Percentiles rank a stretch among this genome's conserved stretches.
These are phyloP conservation scores for Diadegma fenestrale DNA, from an alignment of 2,888 invertebrate genomes.

Conservation along the genomic window DNA sequence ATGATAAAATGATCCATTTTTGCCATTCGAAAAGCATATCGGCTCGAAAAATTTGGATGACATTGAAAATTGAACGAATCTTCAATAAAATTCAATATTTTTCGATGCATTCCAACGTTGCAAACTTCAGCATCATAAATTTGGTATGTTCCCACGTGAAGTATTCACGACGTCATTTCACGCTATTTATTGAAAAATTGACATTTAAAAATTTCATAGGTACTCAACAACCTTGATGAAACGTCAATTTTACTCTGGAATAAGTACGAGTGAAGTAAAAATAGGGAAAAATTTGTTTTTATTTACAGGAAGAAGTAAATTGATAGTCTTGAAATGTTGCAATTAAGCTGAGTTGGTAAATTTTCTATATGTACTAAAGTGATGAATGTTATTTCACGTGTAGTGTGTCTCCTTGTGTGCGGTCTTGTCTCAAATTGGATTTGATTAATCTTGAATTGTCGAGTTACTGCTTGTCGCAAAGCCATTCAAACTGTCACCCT, in stretches of 20 bases:
- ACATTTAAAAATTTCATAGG: no score
- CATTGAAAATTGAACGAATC: no score
- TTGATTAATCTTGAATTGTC: slow-evolving; percentile 55
- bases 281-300: not conserved
- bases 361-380: not conserved
- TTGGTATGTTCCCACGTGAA: no score
- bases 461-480: slow-evolving; percentile 37
- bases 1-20: no score
- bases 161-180: no score
- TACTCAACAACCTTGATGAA: no score
- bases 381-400: slow-evolving; percentile 28
- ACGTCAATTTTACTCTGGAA: not conserved
- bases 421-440: slow-evolving; percentile 54
- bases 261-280: not conserved
- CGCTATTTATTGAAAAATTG: no score
- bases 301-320: not conserved
- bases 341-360: not conserved
- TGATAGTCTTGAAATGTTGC: not conserved
- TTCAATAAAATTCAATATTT: no score
- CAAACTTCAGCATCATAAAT: no score
- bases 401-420: slow-evolving; percentile 22
- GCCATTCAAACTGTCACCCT: slow-evolving; percentile 35
- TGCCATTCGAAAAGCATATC: no score
- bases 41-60: no score
- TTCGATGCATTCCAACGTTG: no score